Evolutionary conservation across 2,113 vertebrate genomes (phyloP), one percentile per base, ranked within the genome.

Genomic region (Phylloscopus trochilus): DNA sequence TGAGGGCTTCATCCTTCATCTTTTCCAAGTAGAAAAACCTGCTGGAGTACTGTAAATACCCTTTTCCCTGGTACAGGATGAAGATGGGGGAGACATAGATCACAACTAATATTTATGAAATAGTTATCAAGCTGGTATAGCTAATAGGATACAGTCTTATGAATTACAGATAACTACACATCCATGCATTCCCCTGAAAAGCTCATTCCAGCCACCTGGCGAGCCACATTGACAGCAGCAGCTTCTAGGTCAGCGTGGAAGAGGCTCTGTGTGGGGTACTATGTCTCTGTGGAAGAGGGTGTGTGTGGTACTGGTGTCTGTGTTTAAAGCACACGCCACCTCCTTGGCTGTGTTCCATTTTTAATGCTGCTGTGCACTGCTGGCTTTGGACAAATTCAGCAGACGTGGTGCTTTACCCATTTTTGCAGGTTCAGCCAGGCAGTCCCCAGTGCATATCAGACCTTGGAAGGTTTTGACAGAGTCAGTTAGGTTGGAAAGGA

Each of bases 251-350:
- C 41, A 23, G 9, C 3, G 35, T 55, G 73, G 20, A 46, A 87
- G 43, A 31, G 21, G 11, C 37, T 43, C 37, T 24, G 37, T n/a
- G n/a, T n/a, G n/a, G n/a, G n/a, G n/a, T n/a, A n/a, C n/a, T n/a
- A n/a, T n/a, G n/a, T n/a, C n/a, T n/a, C n/a, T n/a, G n/a, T n/a
- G n/a, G n/a, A n/a, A n/a, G n/a, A n/a, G 22, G 5, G 10, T 15
- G 24, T 14, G 13, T 46, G 39, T 22, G 35, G 5, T 5, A 1
- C 6, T 12, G n/a, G 3, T 0, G 0, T 33, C 68, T 76, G 15
- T 75, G 14, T 63, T 24, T 14, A 21, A 2, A 62, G 17, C 39
- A 72, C 30, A 12, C 72, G 46, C 24, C n/a, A 15, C 27, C 13
- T 51, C 74, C 60, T 56, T 14, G 63, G 30, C 20, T 35, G 11